A percentile compares a stretch with the other conserved stretches of the same genome.
phyloP scores from a whole-genome alignment of 2,888 invertebrate species.

The Sceliomorpha sp. region DNA sequence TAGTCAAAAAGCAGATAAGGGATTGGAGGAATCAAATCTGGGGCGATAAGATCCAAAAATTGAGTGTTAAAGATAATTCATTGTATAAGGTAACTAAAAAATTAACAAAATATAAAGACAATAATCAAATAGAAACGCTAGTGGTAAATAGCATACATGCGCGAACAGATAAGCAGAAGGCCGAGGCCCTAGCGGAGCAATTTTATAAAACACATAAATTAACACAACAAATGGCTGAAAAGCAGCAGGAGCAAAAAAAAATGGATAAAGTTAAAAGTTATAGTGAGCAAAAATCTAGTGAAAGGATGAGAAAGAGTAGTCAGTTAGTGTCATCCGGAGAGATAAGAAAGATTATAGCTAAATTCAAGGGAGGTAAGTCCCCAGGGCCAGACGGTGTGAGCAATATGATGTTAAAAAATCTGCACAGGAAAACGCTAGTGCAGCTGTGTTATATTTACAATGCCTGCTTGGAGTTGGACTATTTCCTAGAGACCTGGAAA shows the following conservation, averaged over 20 bases:
- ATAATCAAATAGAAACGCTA: background rate
- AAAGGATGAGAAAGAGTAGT: too few relatives aligned
- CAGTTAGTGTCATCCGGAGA: background rate
- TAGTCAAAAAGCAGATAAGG: too few relatives aligned
- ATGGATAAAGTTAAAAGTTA: background rate
- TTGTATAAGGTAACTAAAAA: background rate
- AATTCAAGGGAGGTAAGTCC: constrained; percentile 20
- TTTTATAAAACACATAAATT: background rate
- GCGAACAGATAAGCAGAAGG: background rate
- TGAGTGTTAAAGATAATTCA: background rate
- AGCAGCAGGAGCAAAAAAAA: too few relatives aligned
- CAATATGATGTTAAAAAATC: constrained; percentile 25
- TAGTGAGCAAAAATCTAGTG: background rate
- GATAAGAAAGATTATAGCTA: background rate
- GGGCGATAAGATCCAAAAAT: background rate
- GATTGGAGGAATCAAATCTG: background rate
- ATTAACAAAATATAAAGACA: background rate
- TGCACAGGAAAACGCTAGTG: constrained; percentile 25
- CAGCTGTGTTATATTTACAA: constrained; percentile 35
- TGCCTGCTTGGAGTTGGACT: constrained; percentile 12
- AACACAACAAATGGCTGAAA: background rate
- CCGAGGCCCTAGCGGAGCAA: background rate
- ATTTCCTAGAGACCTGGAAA: constrained; percentile 33
- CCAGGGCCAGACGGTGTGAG: constrained; percentile 25
- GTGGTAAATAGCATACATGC: background rate